phyloP scores from a whole-genome alignment of 2,797 vertebrate species.

The Knipowitschia caucasica region DNA sequence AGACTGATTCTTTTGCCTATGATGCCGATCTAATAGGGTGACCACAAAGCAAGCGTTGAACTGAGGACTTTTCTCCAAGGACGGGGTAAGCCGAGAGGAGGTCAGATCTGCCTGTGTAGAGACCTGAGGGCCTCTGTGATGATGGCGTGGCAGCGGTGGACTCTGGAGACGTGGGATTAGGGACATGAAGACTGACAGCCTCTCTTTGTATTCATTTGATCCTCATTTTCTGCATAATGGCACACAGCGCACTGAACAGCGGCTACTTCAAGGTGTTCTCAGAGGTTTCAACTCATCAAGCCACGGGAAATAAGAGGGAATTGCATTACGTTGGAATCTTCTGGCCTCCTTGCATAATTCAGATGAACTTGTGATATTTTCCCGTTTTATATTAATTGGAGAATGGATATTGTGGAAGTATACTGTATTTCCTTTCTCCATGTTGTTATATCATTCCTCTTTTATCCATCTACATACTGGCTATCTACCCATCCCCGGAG shows the following conservation, averaged over 20 bases:
- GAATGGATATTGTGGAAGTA: too few relatives aligned
- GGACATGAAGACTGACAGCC: constrained; percentile 49
- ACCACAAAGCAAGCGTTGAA: constrained; percentile 42
- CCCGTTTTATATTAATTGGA: neutral
- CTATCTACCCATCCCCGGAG: too few relatives aligned
- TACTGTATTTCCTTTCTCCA: neutral
- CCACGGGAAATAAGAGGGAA: constrained; percentile 3
- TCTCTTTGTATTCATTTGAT: constrained; percentile 59
- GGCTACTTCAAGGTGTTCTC: constrained; percentile 49
- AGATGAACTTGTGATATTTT: neutral
- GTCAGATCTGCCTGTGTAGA: constrained; percentile 54
- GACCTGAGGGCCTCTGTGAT: constrained; percentile 59
- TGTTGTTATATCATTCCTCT: neutral
- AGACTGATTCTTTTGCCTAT: constrained; percentile 27
- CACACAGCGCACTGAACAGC: constrained; percentile 33
- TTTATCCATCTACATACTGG: too few relatives aligned
- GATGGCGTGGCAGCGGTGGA: constrained; percentile 42
- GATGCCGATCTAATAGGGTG: constrained; percentile 29
- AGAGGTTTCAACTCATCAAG: constrained; percentile 42
- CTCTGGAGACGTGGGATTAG: constrained; percentile 71
- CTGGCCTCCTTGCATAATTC: neutral
- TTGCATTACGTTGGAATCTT: neutral
- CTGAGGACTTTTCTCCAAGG: constrained; percentile 68
- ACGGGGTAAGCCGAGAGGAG: constrained; percentile 61
- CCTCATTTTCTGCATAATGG: constrained; percentile 43